These are phyloP conservation scores for Scelioninae gen. 1 DNA, from an alignment of 2,888 invertebrate species.

Conservation along the genomic window DNA sequence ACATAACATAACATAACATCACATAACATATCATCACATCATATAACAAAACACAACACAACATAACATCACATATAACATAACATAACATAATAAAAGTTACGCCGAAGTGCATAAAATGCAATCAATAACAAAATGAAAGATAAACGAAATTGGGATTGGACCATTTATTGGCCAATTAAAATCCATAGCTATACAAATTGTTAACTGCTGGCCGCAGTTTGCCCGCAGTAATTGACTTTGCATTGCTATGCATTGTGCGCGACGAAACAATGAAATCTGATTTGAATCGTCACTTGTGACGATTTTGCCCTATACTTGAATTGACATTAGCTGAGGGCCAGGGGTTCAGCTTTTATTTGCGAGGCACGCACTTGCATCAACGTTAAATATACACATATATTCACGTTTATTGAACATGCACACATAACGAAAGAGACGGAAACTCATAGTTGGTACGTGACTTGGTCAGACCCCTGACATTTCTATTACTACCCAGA, in stretches of 20 bases:
- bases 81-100: background rate
- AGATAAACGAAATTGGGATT: background rate
- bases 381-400: constrained; percentile 41
- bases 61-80: background rate
- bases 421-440: constrained; percentile 9
- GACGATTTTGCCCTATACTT: background rate
- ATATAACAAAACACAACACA: background rate
- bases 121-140: constrained; percentile 4
- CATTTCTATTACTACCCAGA: constrained; percentile 33
- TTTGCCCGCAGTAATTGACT: background rate
- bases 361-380: constrained; percentile 47
- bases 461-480: constrained; percentile 16
- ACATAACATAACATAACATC: background rate
- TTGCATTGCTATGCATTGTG: background rate
- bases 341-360: constrained; percentile 14
- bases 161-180: background rate
- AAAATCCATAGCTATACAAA: background rate
- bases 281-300: constrained; percentile 16
- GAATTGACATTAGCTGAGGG: background rate
- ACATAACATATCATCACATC: no score
- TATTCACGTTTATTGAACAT: constrained; percentile 25
- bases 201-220: no score
- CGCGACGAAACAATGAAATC: constrained; percentile 8
- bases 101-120: background rate
- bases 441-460: background rate